Conservation (phyloP, 2,113 vertebrate species). For the Macheiramphus alcinus region DNA sequence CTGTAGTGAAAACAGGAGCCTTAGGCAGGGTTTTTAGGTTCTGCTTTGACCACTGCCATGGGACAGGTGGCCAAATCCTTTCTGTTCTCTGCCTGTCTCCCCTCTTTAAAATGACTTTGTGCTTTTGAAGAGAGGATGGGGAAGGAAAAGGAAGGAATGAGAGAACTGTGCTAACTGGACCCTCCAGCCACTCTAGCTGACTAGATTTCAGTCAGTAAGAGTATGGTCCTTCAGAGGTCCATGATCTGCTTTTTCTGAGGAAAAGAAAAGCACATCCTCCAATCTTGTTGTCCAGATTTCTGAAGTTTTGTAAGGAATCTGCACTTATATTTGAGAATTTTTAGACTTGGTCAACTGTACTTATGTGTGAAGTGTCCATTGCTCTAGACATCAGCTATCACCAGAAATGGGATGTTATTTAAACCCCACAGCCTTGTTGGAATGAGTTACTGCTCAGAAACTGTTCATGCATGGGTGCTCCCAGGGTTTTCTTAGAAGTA, state of each 20-base stretch:
- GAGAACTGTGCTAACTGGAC: background rate
- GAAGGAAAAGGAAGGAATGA: background rate
- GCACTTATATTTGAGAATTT: background rate
- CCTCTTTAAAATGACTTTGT: background rate
- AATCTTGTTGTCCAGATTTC: background rate
- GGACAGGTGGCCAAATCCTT: background rate
- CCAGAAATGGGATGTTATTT: background rate
- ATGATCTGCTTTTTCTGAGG: background rate
- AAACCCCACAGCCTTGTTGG: background rate
- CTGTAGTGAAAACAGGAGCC: background rate
- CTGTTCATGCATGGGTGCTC: accelerated
- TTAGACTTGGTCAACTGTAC: background rate
- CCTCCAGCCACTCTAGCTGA: background rate
- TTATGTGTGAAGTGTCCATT: background rate
- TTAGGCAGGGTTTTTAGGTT: background rate
- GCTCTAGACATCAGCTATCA: background rate
- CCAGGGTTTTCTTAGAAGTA: background rate
- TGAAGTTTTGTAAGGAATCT: background rate
- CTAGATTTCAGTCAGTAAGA: background rate
- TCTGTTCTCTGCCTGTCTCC: background rate
- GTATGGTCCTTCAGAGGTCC: background rate
- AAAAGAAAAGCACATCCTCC: background rate
- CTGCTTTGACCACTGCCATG: background rate
- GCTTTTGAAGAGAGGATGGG: background rate
- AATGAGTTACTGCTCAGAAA: background rate